Base-by-base conservation (phyloP, 1,140 invertebrate genomes). In the Paraescarpia echinospica region DNA sequence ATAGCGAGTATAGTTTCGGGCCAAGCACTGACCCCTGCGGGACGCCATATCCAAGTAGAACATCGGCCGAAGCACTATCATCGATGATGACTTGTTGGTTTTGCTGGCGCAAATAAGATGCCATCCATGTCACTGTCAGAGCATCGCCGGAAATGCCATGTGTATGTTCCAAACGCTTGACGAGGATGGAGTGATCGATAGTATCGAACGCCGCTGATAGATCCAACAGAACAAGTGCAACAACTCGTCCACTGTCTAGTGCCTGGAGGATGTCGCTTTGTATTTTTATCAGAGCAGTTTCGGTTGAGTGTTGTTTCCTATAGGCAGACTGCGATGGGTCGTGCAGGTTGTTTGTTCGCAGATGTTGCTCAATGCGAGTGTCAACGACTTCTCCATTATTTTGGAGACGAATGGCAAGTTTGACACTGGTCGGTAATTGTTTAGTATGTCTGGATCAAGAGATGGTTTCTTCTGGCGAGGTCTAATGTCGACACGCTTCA, bases 261-360 rank as follows among this genome's bases (percentile, higher is more conserved):
- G 89, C 35, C n/a, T 90, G 35, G 33, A 90, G 89, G 33, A 90
- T 90, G 89, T 89, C 89, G 89, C 34, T 89, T 34, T 89, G 89
- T 33, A 89, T 34, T 34, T n/a, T 89, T 6, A 34, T 34, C 6
- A 89, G 89, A 8, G 89, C 89, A 5, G 89, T 89, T 89, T 89
- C 89, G 9, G 89, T 89, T 48, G 41, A 48, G 14, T 89, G 89
- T 34, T 34, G n/a, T 9, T 9, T 89, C 89, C 89, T 89, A 89
- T 89, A 89, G 34, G 89, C 89, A 89, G 89, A 89, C 22, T 33
- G 34, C 41, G 41, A 48, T 48, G 41, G 41, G 5, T 48, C 41
- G 41, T 48, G 41, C 41, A 5, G 41, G 14, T 48, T 48, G 41
- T 89, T 33, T 89, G 6, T 14, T 48, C 41, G 41, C 41, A 48